Conservation (phyloP, 2,888 invertebrate species). For the Electrophaes corylata region DNA sequence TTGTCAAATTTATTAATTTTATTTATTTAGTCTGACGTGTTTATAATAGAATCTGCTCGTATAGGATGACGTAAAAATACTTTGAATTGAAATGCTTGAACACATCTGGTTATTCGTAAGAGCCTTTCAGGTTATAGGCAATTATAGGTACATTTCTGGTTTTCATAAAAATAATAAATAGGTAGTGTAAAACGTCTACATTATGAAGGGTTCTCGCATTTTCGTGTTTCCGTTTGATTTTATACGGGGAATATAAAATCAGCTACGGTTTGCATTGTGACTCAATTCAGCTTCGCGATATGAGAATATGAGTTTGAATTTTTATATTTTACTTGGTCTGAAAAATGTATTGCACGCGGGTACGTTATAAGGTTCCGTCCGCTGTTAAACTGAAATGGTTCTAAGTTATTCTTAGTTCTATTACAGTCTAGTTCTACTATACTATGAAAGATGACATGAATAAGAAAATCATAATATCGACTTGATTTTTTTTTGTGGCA, state of each 20-base stretch:
- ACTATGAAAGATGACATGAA: no score
- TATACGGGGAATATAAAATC: conserved; percentile 17
- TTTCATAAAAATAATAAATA: background rate
- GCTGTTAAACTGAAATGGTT: background rate
- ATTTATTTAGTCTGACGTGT: no score
- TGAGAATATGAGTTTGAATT: conserved; percentile 9
- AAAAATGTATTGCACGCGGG: conserved; percentile 9
- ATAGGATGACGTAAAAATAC: no score
- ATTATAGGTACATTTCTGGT: background rate
- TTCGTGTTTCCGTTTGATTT: conserved; percentile 24
- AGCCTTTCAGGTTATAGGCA: no score
- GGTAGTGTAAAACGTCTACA: background rate
- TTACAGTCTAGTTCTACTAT: no score
- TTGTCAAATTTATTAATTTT: no score
- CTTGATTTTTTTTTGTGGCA: no score
- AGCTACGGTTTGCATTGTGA: conserved; percentile 15
- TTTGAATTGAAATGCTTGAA: no score
- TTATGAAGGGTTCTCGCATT: conserved; percentile 13
- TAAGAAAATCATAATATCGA: no score
- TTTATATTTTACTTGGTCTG: conserved; percentile 11
- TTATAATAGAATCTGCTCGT: no score
- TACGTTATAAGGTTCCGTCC: background rate
- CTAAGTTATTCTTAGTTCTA: no score
- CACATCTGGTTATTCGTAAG: no score
- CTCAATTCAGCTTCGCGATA: conserved; percentile 12